Base-by-base conservation (phyloP, 92 coral and sea anemone species). In the Nematostella vectensis region DNA sequence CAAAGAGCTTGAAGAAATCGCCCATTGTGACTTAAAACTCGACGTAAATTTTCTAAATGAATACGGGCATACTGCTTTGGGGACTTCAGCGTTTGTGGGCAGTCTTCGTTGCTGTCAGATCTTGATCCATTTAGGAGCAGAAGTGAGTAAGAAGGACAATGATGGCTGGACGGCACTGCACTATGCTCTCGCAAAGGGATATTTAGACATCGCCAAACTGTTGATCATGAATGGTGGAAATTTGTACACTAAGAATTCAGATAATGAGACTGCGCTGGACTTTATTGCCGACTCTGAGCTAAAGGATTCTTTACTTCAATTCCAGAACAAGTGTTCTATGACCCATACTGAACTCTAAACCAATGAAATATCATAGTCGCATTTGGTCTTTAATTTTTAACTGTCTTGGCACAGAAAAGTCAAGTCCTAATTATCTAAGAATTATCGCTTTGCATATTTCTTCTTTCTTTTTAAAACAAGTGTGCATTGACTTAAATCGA, bases 141-240 rank as follows among this genome's bases (percentile, higher is more conserved):
- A 81, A 27, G 88, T 76, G 6, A 29, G 45, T 0, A 74, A 76
- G 49, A 54, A 68, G 23, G 96, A 83, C 57, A 62, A 70, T 9
- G 96, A 88, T 45, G 96, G 94, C 4, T 88, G 96, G 96, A 82
- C 96, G 0, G 91, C 96, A 1, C 59, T 82, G 77, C 96, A 88
- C 33, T 88, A 78, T 48, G 93, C 96, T 27, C 63, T 88, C 63
- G 93, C 96, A 0, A 71, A 67, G 31, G 89, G 86, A 48, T 75
- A 83, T 40, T 50, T 79, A 67, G 94, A 88, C 19, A 59, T 88
- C 11, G 96, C 85, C 6, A 77, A 85, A 47, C 50, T 72, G 21
- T 68, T 88, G 61, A 78, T 88, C 19, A 50, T 67, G 48, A 76
- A 68, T 12, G 96, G 94, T n/a, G 96, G 80, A 0, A 58, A 76